Evolutionary conservation across 2,888 invertebrate genomes (phyloP).

Genomic region (Eristalinus aeneus): DNA sequence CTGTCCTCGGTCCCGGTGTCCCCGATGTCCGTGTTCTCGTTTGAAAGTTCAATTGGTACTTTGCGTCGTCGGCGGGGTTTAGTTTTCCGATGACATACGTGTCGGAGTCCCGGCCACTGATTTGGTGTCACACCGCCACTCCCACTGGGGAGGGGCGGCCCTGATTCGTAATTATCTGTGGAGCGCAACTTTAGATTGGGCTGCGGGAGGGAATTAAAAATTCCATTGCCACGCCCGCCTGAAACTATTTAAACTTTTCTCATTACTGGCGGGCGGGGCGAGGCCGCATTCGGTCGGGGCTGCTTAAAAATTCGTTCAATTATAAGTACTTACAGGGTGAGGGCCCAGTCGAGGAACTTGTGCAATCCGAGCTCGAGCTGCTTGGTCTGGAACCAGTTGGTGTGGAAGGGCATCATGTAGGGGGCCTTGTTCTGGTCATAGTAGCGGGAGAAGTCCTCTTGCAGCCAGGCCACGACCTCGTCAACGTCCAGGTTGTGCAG

Average conservation of each 20-base stretch:
- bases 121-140: conserved; percentile 40
- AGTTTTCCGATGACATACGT: conserved; percentile 45
- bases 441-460: conserved; percentile 92
- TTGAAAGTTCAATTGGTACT: conserved; percentile 62
- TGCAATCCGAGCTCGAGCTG: conserved; percentile 90
- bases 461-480: conserved; percentile 92
- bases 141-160: background rate
- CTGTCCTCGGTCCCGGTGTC: background rate
- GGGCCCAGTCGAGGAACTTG: conserved; percentile 92
- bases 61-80: conserved; percentile 33
- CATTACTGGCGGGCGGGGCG: conserved; percentile 33
- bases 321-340: conserved; percentile 84
- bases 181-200: conserved; percentile 40
- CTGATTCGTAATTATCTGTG: conserved; percentile 52
- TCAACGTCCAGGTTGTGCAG: conserved; percentile 91
- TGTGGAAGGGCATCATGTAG: conserved; percentile 97
- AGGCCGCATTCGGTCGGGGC: background rate
- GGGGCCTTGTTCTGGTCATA: conserved; percentile 94
- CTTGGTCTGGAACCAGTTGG: conserved; percentile 97
- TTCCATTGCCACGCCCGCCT: conserved; percentile 15
- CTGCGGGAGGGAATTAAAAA: conserved; percentile 34
- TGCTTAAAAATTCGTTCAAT: conserved; percentile 20
- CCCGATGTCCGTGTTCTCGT: background rate
- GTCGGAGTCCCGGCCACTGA: conserved; percentile 54
- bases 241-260: conserved; percentile 64